These are phyloP conservation scores for Drosophila greeni DNA, from an alignment of 2,888 invertebrate species.

Conservation along the genomic window DNA sequence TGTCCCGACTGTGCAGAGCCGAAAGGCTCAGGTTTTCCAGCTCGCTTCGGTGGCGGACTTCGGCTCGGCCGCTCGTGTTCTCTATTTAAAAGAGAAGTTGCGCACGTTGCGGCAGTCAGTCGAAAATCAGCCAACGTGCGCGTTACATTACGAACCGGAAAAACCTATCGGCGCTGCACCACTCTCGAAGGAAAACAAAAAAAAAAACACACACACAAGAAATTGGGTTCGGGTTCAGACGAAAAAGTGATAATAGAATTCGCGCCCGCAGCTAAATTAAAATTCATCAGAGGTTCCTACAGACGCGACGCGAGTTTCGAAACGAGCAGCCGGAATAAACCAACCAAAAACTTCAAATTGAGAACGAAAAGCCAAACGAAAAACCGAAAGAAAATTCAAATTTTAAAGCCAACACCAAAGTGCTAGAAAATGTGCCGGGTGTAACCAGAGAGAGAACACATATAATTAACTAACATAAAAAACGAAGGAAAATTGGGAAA, in stretches of 20 bases:
- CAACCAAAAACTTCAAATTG: not conserved
- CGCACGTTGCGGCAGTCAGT: constrained; percentile 72
- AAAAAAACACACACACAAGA: constrained; percentile 17
- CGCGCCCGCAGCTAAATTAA: constrained; percentile 39
- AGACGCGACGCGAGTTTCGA: constrained; percentile 31
- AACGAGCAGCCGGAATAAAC: not conserved
- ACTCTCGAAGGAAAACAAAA: constrained; percentile 22
- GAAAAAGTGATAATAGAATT: constrained; percentile 37
- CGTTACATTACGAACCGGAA: constrained; percentile 41
- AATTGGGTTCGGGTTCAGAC: constrained; percentile 29
- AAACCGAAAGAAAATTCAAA: constrained; percentile 14
- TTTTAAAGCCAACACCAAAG: constrained; percentile 17
- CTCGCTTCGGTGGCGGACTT: constrained; percentile 8
- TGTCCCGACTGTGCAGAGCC: constrained; percentile 32
- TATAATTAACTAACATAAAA: constrained; percentile 14
- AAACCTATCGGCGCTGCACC: constrained; percentile 31
- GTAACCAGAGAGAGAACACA: constrained; percentile 24
- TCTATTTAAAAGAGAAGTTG: constrained; percentile 68
- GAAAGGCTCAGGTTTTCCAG: constrained; percentile 20
- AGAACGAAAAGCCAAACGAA: not conserved
- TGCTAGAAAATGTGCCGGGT: constrained; percentile 31
- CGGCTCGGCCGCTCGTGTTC: constrained; percentile 22
- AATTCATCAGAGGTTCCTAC: constrained; percentile 42
- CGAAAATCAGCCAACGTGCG: constrained; percentile 70
- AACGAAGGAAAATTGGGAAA: constrained; percentile 9